Evolutionary conservation across 2,113 vertebrate genomes (phyloP).

Genomic region (Petroica traversi): DNA sequence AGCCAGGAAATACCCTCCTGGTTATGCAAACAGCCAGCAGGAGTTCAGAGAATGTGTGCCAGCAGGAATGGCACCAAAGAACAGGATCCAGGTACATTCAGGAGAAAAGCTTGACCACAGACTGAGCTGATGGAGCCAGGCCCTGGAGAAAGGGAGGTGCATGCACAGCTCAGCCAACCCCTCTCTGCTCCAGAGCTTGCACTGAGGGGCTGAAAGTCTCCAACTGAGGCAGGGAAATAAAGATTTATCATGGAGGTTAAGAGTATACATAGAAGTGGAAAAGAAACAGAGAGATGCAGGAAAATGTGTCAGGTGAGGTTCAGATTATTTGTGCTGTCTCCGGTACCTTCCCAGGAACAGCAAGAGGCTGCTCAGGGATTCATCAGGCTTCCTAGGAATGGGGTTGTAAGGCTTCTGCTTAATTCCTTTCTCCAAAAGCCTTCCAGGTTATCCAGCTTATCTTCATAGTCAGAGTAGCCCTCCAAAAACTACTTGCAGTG

Average conservation of each 20-base stretch:
- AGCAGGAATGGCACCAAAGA: neutral
- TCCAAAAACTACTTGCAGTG: neutral
- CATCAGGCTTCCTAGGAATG: neutral
- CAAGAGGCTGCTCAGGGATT: neutral
- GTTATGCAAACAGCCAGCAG: constrained; percentile 48
- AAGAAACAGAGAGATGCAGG: neutral
- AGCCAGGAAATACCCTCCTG: neutral
- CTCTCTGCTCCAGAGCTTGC: neutral
- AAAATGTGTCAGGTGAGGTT: neutral
- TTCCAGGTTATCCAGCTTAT: neutral
- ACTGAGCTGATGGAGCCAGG: neutral
- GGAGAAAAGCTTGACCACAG: neutral
- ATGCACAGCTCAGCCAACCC: neutral
- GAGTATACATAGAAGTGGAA: neutral
- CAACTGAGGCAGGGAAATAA: neutral
- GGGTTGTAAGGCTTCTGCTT: neutral
- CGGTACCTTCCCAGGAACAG: neutral
- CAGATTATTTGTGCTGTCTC: neutral
- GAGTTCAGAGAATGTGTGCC: constrained; percentile 6
- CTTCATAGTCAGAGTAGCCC: neutral
- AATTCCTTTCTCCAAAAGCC: neutral
- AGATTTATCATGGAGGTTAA: neutral
- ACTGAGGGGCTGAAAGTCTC: neutral
- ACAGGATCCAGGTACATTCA: neutral
- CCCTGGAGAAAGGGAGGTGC: neutral